A percentile compares a stretch with the other conserved stretches of the same genome.
Evolutionary conservation across 2,888 invertebrate species (phyloP).

Genomic region (Lasioglossum calceatum): DNA sequence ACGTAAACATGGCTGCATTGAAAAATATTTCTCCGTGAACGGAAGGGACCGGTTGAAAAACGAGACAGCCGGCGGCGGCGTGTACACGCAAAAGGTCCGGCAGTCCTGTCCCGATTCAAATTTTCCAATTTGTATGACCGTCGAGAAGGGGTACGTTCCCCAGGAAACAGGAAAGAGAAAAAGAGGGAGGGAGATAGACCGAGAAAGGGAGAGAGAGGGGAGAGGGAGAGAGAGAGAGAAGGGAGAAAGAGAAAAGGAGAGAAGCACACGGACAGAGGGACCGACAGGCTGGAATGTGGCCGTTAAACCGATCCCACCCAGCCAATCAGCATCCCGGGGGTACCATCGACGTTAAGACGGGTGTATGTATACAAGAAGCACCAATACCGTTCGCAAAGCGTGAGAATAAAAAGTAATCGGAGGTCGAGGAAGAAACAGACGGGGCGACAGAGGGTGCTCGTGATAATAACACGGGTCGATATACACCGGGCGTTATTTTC

Average conservation of each 20-base stretch:
- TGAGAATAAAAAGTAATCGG: conserved; percentile 59
- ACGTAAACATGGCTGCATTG: conserved; percentile 50
- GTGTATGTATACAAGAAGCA: conserved; percentile 42
- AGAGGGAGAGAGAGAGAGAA: not conserved
- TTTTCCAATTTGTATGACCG: conserved; percentile 50
- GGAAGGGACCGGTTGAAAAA: conserved; percentile 14
- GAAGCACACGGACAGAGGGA: conserved; percentile 53
- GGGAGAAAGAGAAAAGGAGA: not conserved
- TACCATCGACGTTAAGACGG: conserved; percentile 58
- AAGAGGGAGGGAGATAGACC: not conserved
- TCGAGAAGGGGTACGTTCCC: conserved; percentile 48
- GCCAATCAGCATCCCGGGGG: conserved; percentile 72
- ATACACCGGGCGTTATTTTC: conserved; percentile 71
- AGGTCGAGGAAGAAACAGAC: conserved; percentile 59
- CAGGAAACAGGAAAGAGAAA: conserved; percentile 46
- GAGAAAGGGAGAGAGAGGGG: too few species aligned
- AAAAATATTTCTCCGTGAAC: conserved; percentile 20
- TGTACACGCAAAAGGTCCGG: conserved; percentile 15
- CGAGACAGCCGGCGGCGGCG: conserved; percentile 6
- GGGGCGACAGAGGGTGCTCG: conserved; percentile 68
- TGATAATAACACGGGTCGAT: conserved; percentile 74
- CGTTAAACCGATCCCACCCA: conserved; percentile 76
- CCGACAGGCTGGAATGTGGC: conserved; percentile 76
- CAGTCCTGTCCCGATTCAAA: conserved; percentile 39
- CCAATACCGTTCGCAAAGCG: conserved; percentile 44